These are phyloP conservation scores for Plectropomus leopardus DNA, from an alignment of 2,113 vertebrate genomes.

Conservation along the genomic window DNA sequence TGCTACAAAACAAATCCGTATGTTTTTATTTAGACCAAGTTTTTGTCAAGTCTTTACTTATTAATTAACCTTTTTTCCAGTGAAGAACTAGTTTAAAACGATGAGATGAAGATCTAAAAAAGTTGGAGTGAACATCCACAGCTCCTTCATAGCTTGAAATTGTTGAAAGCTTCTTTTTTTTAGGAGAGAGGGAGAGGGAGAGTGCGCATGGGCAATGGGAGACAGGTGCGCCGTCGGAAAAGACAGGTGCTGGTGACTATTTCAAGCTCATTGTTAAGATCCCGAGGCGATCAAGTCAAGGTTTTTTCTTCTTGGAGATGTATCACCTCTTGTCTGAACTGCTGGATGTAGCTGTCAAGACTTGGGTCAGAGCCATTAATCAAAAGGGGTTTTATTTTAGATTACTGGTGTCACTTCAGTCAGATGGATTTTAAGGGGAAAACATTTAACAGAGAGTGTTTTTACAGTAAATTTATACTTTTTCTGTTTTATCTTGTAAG, in stretches of 20 bases:
- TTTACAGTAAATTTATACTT: background rate
- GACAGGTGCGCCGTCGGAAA: constrained; percentile 91
- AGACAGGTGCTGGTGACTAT: constrained; percentile 91
- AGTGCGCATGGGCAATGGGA: constrained; percentile 82
- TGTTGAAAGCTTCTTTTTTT: constrained; percentile 39
- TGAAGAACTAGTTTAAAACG: background rate
- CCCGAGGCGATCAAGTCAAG: constrained; percentile 60
- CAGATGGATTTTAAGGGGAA: background rate
- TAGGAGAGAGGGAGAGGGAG: constrained; percentile 23
- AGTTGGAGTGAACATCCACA: background rate
- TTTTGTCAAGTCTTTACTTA: no score
- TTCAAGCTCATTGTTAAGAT: constrained; percentile 80
- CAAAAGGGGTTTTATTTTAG: constrained; percentile 35
- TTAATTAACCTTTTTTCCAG: no score
- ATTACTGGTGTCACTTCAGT: constrained; percentile 2
- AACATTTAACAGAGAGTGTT: background rate
- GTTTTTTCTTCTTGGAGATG: constrained; percentile 47
- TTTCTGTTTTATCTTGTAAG: background rate
- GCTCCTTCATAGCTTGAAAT: constrained; percentile 43
- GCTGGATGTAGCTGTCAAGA: constrained; percentile 48
- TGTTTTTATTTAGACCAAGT: no score
- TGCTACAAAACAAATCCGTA: no score
- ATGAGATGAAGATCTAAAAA: background rate
- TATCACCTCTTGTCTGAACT: constrained; percentile 57
- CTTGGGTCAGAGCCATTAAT: constrained; percentile 52